These are phyloP conservation scores for Cavia porcellus DNA, from an alignment of 2,113 vertebrate species.

Conservation along the genomic window DNA sequence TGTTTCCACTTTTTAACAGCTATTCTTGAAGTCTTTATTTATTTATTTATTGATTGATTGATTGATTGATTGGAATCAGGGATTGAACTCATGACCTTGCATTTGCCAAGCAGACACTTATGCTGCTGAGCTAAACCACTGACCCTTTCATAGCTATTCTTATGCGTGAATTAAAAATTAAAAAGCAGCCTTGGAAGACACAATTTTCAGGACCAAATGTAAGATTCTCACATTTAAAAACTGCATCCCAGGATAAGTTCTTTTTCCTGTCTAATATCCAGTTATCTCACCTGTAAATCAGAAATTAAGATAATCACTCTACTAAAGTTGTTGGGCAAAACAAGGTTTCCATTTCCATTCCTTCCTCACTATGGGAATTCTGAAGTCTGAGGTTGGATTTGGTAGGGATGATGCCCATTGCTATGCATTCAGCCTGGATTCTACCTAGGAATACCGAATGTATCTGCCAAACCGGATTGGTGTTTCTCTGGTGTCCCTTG, in stretches of 20 bases:
- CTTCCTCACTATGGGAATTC: too few relatives aligned
- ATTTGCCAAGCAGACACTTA: too few relatives aligned
- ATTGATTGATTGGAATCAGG: too few relatives aligned
- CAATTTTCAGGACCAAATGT: not conserved
- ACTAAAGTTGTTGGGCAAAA: not conserved
- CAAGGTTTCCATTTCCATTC: not conserved
- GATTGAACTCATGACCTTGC: too few relatives aligned
- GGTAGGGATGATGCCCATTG: not conserved
- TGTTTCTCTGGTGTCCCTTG: not conserved
- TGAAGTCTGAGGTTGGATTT: not conserved
- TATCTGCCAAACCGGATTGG: not conserved
- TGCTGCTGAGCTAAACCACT: too few relatives aligned
- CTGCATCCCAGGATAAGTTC: not conserved
- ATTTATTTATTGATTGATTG: too few relatives aligned
- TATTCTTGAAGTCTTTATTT: too few relatives aligned
- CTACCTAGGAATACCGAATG: not conserved
- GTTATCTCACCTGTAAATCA: not conserved
- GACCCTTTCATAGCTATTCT: not conserved
- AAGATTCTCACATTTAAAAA: not conserved
- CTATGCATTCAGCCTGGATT: not conserved
- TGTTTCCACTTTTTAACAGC: not conserved
- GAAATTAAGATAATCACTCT: not conserved
- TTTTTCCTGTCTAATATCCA: not conserved
- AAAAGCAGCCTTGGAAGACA: not conserved
- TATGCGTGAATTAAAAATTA: not conserved